Conservation (phyloP, 2,888 invertebrate genomes). For the Sesamia inferens region DNA sequence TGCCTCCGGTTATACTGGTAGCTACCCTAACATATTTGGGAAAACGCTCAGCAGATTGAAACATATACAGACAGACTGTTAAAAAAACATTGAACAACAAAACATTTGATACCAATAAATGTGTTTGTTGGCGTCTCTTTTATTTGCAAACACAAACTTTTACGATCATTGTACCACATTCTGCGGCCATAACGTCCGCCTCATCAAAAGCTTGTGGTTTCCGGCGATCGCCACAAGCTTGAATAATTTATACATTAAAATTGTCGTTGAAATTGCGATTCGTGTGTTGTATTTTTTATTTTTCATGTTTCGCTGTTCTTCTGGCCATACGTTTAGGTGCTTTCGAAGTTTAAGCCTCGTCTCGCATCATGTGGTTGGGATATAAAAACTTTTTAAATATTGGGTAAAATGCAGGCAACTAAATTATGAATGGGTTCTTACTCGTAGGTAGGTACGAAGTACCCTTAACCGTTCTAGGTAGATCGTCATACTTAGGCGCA, state of each 20-base stretch:
- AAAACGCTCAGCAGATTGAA: background rate
- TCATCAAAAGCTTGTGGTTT: conserved; percentile 52
- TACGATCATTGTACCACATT: conserved; percentile 35
- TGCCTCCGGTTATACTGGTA: background rate
- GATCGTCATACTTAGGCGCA: no score
- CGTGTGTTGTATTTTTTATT: background rate
- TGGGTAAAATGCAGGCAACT: conserved; percentile 22
- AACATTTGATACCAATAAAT: conserved; percentile 39
- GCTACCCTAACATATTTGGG: background rate
- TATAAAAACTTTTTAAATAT: conserved; percentile 58
- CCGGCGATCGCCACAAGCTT: conserved; percentile 31
- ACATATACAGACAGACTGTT: background rate
- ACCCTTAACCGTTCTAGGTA: no score
- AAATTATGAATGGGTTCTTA: conserved; percentile 2
- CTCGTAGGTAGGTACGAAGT: no score
- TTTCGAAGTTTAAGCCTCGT: conserved; percentile 40
- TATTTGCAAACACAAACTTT: conserved; percentile 43
- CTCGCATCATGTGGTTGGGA: conserved; percentile 40
- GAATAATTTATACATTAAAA: conserved; percentile 35
- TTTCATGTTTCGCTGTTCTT: conserved; percentile 19
- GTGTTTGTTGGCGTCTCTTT: conserved; percentile 32
- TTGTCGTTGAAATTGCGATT: conserved; percentile 2
- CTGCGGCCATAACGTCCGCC: conserved; percentile 41
- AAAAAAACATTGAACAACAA: conserved; percentile 11
- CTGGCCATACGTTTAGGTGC: conserved; percentile 40